Evolutionary conservation across 2,888 invertebrate genomes (phyloP), one percentile per base, ranked within the genome.

Genomic region (Villa cingulata): DNA sequence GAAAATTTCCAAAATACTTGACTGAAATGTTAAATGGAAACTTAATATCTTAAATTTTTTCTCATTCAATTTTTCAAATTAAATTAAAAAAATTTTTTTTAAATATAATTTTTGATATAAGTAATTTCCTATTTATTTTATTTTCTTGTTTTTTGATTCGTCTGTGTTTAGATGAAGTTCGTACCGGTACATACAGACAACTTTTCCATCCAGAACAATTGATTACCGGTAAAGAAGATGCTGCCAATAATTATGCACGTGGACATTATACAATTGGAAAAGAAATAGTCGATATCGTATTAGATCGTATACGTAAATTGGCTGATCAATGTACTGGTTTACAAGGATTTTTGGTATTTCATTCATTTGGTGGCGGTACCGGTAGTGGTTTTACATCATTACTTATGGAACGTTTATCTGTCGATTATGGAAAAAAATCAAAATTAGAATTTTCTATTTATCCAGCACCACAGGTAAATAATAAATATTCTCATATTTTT

Each of bases 261-360:
- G 91, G 91, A n/a, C 90, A 90, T 72, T 92, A 91, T 73, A 90
- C 90, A 58, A 84, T 90, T 63, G 94, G 91, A 56, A 84, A 85
- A 60, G 89, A 91, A 66, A 85, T 91, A 58, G 86, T 91, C 39
- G 87, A 88, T 56, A 74, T 86, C 20, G 86, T 87, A 12, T 74
- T 86, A 55, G 87, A 88, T 67, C 74, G 89, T 49, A 74, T 91
- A 54, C 74, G 90, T 55, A 86, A 86, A 62, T 71, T 88, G 54
- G 82, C 84, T 14, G 90, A 91, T 68, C 86, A 86, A 66, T 91
- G 91, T 65, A 86, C 86, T 6, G 87, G 89, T 9, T 77, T 78
- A 2, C 81, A 83, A 76, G 91, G 91, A 23, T 92, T 92, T 72
- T 76, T 92, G 59, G 83, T 94, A 57, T 92, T 92, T 75, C 92